Conservation (phyloP, 1,140 invertebrate genomes). For the Tigriopus japonicus region DNA sequence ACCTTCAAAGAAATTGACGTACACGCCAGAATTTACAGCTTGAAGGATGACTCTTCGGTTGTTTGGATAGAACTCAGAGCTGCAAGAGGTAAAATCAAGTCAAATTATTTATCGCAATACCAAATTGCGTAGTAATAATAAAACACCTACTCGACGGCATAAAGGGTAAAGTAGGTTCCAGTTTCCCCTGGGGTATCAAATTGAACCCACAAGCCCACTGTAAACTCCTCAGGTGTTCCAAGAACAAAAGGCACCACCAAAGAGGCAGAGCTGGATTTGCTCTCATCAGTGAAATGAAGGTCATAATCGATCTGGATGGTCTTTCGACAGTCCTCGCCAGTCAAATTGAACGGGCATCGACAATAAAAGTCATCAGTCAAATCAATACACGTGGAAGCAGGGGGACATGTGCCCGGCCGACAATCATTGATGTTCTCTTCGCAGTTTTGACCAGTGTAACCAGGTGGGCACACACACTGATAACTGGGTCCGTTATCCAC, state of each 20-base stretch:
- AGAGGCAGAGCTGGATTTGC: slow-evolving; percentile 57
- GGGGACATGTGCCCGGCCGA: slow-evolving; percentile 79
- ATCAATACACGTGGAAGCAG: slow-evolving; percentile 81
- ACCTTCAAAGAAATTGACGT: slow-evolving; percentile 68
- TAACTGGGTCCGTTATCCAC: slow-evolving; percentile 62
- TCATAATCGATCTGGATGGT: slow-evolving; percentile 89
- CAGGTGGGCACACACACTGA: slow-evolving; percentile 61
- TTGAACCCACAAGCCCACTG: slow-evolving; percentile 86
- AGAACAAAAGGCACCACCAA: slow-evolving; percentile 74
- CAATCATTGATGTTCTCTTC: slow-evolving; percentile 83
- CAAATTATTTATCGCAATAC: slow-evolving; percentile 4
- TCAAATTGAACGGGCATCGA: slow-evolving; percentile 86
- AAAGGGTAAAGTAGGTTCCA: slow-evolving; percentile 83
- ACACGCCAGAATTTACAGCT: slow-evolving; percentile 70
- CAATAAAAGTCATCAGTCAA: slow-evolving; percentile 80
- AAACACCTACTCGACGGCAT: slow-evolving; percentile 54
- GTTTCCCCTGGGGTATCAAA: slow-evolving; percentile 70
- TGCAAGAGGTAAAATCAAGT: slow-evolving; percentile 17
- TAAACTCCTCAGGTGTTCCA: slow-evolving; percentile 50
- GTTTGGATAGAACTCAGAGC: slow-evolving; percentile 53
- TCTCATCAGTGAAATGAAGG: slow-evolving; percentile 73
- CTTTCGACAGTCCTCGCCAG: slow-evolving; percentile 88
- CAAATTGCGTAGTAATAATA: slow-evolving; percentile 7
- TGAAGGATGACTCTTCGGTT: slow-evolving; percentile 61
- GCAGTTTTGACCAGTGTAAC: slow-evolving; percentile 53